Conservation (phyloP, 2,888 invertebrate species). For the Perizoma flavofasciatum region DNA sequence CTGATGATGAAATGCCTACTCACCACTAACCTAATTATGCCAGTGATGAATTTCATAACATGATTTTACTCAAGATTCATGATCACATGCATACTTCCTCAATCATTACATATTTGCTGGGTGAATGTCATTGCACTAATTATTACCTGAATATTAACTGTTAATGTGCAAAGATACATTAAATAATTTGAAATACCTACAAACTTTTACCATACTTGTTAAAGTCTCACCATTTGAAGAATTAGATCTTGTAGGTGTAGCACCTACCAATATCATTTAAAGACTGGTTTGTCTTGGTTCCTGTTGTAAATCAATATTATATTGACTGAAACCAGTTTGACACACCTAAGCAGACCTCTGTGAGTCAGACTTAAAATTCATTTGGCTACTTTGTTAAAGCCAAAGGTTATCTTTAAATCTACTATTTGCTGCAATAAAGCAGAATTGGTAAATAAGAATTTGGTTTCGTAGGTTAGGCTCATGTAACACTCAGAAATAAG, state of each 20-base stretch:
- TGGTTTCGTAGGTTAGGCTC: not conserved
- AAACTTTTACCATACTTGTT: not conserved
- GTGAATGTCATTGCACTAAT: not conserved
- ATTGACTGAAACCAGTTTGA: slow-evolving; percentile 28
- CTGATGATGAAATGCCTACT: too few relatives aligned
- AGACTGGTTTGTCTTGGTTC: slow-evolving; percentile 15
- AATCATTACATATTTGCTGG: slow-evolving; percentile 5
- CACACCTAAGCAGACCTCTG: slow-evolving; percentile 20
- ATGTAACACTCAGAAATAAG: not conserved
- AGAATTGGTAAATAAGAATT: too few relatives aligned
- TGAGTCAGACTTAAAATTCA: slow-evolving; percentile 22
- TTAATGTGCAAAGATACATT: not conserved
- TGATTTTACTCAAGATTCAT: slow-evolving; percentile 6
- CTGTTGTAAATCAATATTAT: slow-evolving; percentile 22
- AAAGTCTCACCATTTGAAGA: too few relatives aligned
- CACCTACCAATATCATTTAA: not conserved
- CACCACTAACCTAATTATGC: too few relatives aligned
- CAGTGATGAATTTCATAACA: slow-evolving; percentile 18
- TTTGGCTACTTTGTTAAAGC: slow-evolving; percentile 13
- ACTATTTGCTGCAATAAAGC: not conserved
- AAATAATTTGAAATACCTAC: too few relatives aligned
- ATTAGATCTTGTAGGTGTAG: too few relatives aligned
- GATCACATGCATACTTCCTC: slow-evolving; percentile 11
- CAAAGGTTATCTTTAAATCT: slow-evolving; percentile 17
- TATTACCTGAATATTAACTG: slow-evolving; percentile 8